Percentiles rank a stretch among this genome's conserved stretches.
These are phyloP conservation scores for Disparrhopalites patrizii DNA, from an alignment of 2,888 invertebrate species.

Conservation along the genomic window DNA sequence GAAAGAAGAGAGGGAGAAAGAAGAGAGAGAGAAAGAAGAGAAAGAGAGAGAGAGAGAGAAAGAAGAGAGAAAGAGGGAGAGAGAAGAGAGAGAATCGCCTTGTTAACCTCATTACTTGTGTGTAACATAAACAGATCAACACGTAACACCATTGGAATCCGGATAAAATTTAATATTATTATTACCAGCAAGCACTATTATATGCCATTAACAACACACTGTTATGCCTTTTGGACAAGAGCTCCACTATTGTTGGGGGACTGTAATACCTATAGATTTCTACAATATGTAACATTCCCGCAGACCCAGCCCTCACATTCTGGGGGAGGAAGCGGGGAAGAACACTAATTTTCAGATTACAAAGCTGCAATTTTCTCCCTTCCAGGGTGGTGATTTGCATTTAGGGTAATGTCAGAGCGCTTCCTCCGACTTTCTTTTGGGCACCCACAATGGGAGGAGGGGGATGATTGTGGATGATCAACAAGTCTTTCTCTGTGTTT, in stretches of 20 bases:
- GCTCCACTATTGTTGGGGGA: too few species aligned
- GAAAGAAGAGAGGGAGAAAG: too few species aligned
- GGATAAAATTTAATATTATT: background rate
- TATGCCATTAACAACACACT: too few species aligned
- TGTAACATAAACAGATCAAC: constrained; percentile 15
- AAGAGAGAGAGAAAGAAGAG: too few species aligned
- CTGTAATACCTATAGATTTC: background rate
- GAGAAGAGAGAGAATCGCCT: constrained; percentile 11
- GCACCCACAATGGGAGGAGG: too few species aligned
- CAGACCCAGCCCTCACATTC: background rate
- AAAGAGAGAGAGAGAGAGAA: too few species aligned
- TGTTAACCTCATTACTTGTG: constrained; percentile 11
- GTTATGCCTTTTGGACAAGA: too few species aligned
- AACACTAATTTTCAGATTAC: background rate
- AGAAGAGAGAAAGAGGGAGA: too few species aligned
- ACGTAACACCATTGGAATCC: background rate
- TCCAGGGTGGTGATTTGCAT: background rate
- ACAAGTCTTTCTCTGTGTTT: too few species aligned
- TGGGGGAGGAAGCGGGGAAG: background rate
- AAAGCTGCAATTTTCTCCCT: background rate
- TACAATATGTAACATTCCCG: background rate
- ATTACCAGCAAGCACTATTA: background rate
- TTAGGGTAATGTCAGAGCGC: too few species aligned
- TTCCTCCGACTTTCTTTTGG: too few species aligned
- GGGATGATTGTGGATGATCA: too few species aligned